A percentile compares a stretch with the other conserved stretches of the same genome.
phyloP scores from a whole-genome alignment of 2,888 invertebrate genomes.

The Neocrepidodera transversa region DNA sequence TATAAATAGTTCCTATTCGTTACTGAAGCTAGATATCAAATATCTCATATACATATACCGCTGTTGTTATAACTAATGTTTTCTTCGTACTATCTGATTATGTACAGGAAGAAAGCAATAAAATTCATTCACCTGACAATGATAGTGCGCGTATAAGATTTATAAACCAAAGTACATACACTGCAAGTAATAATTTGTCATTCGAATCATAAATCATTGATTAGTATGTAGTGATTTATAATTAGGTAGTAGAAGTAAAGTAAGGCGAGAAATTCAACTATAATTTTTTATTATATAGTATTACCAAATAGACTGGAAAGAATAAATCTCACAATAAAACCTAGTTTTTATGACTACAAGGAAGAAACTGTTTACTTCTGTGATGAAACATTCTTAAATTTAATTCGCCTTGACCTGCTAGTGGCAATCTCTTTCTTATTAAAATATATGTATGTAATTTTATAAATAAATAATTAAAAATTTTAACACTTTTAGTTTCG shows the following conservation, averaged over 20 bases:
- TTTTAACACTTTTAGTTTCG: too few relatives aligned
- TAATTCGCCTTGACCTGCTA: too few relatives aligned
- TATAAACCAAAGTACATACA: slow-evolving; percentile 4
- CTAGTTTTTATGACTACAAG: too few relatives aligned
- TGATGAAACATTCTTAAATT: too few relatives aligned
- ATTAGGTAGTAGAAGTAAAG: not conserved
- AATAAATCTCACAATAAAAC: too few relatives aligned
- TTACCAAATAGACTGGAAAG: too few relatives aligned
- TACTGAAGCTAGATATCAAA: not conserved
- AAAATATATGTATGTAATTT: too few relatives aligned
- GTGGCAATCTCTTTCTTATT: too few relatives aligned
- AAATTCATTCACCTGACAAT: slow-evolving; percentile 18
- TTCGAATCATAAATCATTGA: slow-evolving; percentile 6
- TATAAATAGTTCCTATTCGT: not conserved
- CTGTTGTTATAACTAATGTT: slow-evolving; percentile 1
- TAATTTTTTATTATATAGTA: too few relatives aligned
- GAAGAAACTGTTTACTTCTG: too few relatives aligned
- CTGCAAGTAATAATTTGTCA: not conserved
- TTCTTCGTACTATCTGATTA: slow-evolving; percentile 7
- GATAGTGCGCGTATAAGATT: slow-evolving; percentile 9
- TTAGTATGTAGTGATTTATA: slow-evolving; percentile 2
- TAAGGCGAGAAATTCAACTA: not conserved
- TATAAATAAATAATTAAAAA: too few relatives aligned
- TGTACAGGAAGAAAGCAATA: slow-evolving; percentile 27
- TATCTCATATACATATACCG: not conserved